phyloP scores from a whole-genome alignment of 2,797 vertebrate genomes.

The Etheostoma nigrum region DNA sequence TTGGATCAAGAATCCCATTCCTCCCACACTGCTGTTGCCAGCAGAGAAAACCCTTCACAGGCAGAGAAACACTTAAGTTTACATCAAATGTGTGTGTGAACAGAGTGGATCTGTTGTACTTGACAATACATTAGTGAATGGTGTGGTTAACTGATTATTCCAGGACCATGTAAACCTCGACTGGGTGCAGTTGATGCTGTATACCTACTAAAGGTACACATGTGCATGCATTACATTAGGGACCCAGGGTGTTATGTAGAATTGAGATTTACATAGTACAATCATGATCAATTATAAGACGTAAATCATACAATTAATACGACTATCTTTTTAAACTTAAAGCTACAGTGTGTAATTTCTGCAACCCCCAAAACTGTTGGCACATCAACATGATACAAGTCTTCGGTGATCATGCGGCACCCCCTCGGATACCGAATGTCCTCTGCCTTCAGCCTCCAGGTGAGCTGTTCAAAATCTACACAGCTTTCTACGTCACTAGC shows the following conservation, averaged over 20 bases:
- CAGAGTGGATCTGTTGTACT: conserved; percentile 28
- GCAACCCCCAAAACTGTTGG: no score
- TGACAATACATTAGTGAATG: conserved; percentile 21
- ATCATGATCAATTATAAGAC: no score
- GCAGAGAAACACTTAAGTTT: conserved; percentile 39
- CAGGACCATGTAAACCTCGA: neutral
- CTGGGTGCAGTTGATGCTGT: neutral
- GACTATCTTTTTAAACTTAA: no score
- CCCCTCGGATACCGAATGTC: no score
- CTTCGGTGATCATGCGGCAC: no score
- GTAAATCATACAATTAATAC: no score
- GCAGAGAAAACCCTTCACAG: conserved; percentile 29
- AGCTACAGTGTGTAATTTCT: no score
- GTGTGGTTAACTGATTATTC: conserved; percentile 15
- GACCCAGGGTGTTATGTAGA: neutral
- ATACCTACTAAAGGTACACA: neutral
- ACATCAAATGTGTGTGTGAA: conserved; percentile 10
- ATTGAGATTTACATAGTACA: neutral
- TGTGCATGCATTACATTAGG: neutral
- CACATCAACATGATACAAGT: no score
- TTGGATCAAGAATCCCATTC: conserved; percentile 25
- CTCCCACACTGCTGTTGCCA: neutral
- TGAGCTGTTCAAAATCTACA: no score
- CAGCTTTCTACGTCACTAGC: no score
- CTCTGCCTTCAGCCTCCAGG: no score